Evolutionary conservation across 2,888 invertebrate species (phyloP).

Genomic region (Rhagophthalmus giganteus): DNA sequence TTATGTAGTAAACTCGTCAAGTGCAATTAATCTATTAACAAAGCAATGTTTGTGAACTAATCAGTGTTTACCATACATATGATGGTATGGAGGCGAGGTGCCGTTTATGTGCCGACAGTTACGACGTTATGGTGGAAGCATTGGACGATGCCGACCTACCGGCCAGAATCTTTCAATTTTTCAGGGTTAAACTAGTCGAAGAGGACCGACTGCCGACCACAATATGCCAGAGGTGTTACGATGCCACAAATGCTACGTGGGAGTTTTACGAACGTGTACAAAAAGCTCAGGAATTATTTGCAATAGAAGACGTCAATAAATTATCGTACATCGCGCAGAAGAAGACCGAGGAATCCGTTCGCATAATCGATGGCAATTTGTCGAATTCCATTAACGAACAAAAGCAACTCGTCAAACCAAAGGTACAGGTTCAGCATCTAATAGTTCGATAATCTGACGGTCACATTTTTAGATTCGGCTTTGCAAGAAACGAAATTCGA

Average conservation of each 20-base stretch:
- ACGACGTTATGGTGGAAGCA: slow-evolving; percentile 43
- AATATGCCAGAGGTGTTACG: slow-evolving; percentile 49
- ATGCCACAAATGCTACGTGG: slow-evolving; percentile 51
- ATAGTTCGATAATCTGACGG: too few species aligned
- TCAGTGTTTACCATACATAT: slow-evolving; percentile 12
- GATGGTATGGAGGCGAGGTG: slow-evolving; percentile 48
- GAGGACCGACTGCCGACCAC: slow-evolving; percentile 48
- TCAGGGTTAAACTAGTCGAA: slow-evolving; percentile 48
- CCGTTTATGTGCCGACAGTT: slow-evolving; percentile 52
- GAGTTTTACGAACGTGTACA: slow-evolving; percentile 51
- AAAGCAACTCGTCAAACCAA: slow-evolving; percentile 26
- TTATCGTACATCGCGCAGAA: neutral
- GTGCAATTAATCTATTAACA: neutral
- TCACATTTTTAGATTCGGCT: slow-evolving; percentile 14
- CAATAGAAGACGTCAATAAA: slow-evolving; percentile 21
- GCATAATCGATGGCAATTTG: slow-evolving; percentile 19
- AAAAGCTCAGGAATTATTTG: slow-evolving; percentile 49
- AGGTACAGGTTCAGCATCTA: too few species aligned
- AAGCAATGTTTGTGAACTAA: too few species aligned
- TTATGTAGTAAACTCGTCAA: too few species aligned
- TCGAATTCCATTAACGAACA: slow-evolving; percentile 6
- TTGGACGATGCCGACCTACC: slow-evolving; percentile 46
- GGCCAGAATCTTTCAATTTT: slow-evolving; percentile 49
- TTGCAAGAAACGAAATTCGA: slow-evolving; percentile 20
- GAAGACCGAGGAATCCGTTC: slow-evolving; percentile 6